Percentiles rank a stretch among this genome's conserved stretches.
Conservation (phyloP, 2,797 vertebrate species). For the Geotrypetes seraphini region DNA sequence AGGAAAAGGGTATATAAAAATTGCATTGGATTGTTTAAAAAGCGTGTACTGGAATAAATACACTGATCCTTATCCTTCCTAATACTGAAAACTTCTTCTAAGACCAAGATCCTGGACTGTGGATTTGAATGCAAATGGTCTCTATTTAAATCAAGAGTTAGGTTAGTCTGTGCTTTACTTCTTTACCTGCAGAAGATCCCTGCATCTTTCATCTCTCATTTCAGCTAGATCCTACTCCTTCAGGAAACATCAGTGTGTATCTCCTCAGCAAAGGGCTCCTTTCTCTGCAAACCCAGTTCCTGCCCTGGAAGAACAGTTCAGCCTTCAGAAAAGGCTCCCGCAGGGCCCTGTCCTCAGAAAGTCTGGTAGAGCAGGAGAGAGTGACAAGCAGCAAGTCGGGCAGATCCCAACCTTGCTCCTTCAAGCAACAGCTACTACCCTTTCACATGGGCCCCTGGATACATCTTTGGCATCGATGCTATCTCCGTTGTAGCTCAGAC, state of each 20-base stretch:
- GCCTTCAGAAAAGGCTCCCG: constrained; percentile 60
- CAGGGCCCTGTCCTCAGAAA: constrained; percentile 60
- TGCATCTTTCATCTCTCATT: neutral
- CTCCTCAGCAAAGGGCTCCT: constrained; percentile 66
- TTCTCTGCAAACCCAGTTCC: constrained; percentile 63
- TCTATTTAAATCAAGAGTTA: too few species aligned
- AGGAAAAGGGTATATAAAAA: too few species aligned
- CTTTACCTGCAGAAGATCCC: too few species aligned
- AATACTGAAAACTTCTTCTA: too few species aligned
- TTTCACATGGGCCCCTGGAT: constrained; percentile 69
- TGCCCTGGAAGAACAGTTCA: constrained; percentile 70
- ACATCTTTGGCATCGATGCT: constrained; percentile 80
- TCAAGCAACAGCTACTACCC: constrained; percentile 64
- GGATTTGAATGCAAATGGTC: too few species aligned
- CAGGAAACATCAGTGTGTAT: constrained; percentile 42
- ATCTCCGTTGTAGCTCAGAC: constrained; percentile 74
- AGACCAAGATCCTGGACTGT: too few species aligned
- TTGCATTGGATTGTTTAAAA: too few species aligned
- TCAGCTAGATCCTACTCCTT: constrained; percentile 42
- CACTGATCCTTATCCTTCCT: too few species aligned
- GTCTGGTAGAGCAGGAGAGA: constrained; percentile 59
- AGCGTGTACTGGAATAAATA: too few species aligned
- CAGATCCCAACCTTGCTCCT: neutral
- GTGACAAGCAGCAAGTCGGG: constrained; percentile 43
- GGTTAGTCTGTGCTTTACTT: too few species aligned